Percentiles rank a stretch among this genome's conserved stretches.
Evolutionary conservation across 2,113 vertebrate species (phyloP).

Genomic region (Muntiacus reevesi): DNA sequence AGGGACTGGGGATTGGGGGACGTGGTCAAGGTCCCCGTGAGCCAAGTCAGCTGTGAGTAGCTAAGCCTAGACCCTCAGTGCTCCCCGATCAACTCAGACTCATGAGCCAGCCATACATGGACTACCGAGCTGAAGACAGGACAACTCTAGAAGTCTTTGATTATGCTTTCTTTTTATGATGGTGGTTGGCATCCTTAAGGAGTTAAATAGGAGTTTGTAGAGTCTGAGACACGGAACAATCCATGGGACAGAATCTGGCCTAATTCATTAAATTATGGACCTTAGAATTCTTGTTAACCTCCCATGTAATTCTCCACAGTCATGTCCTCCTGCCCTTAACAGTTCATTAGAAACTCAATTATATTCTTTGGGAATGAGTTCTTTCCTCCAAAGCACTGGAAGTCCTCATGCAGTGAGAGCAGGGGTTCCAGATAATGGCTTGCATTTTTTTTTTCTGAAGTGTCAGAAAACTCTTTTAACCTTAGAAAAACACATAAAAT

Average conservation of each 20-base stretch:
- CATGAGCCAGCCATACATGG: background rate
- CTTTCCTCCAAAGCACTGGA: background rate
- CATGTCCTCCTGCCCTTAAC: background rate
- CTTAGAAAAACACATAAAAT: background rate
- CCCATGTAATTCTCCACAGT: background rate
- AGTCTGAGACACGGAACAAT: background rate
- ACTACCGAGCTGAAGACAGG: background rate
- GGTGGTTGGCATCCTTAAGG: background rate
- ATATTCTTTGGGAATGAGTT: background rate
- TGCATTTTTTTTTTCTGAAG: background rate
- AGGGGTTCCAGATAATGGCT: background rate
- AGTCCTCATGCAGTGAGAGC: background rate
- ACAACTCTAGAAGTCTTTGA: background rate
- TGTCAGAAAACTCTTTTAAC: background rate
- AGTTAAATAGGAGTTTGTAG: background rate
- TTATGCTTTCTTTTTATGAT: background rate
- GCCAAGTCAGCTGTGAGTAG: background rate
- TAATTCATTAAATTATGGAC: conserved; percentile 33
- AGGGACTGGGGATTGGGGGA: background rate
- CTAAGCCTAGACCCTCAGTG: background rate
- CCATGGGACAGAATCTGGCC: background rate
- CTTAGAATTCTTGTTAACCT: conserved; percentile 1
- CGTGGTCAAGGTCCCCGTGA: background rate
- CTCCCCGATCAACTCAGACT: background rate
- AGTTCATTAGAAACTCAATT: conserved; percentile 35